Percentiles rank a stretch among this genome's conserved stretches.
phyloP scores from a whole-genome alignment of 2,113 vertebrate genomes.

The Xenus cinereus region DNA sequence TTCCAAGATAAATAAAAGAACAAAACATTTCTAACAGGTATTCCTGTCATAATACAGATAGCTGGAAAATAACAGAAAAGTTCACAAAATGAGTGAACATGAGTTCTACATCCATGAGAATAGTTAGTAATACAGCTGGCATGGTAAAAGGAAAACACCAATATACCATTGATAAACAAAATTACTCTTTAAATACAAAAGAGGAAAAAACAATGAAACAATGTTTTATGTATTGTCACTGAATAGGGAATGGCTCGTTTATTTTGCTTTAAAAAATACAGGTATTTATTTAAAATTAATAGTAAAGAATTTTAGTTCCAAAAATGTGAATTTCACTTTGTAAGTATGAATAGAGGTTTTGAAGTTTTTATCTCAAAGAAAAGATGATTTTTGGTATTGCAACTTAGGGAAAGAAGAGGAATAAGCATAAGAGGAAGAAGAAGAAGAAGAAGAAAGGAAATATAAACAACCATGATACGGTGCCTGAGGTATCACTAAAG shows the following conservation, averaged over 20 bases:
- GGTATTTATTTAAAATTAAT: background rate
- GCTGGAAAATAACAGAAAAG: background rate
- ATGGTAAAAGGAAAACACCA: background rate
- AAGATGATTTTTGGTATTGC: background rate
- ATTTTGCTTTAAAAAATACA: background rate
- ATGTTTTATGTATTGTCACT: background rate
- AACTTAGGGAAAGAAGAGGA: background rate
- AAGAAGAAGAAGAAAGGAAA: background rate
- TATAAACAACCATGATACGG: background rate
- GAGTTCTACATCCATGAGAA: background rate
- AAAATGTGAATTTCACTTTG: background rate
- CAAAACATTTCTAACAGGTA: background rate
- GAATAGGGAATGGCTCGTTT: background rate
- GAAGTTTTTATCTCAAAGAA: background rate
- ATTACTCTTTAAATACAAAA: background rate
- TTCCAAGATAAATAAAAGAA: conserved; percentile 5
- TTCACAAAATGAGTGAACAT: background rate
- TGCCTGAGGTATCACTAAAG: background rate
- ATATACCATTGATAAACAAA: background rate
- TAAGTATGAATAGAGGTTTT: background rate
- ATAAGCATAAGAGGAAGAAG: background rate
- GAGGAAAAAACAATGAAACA: background rate
- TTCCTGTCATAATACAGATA: background rate
- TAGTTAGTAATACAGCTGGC: background rate
- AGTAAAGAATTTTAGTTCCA: background rate